Evolutionary conservation across 2,797 vertebrate genomes (phyloP).

Genomic region (Meda fulgida): DNA sequence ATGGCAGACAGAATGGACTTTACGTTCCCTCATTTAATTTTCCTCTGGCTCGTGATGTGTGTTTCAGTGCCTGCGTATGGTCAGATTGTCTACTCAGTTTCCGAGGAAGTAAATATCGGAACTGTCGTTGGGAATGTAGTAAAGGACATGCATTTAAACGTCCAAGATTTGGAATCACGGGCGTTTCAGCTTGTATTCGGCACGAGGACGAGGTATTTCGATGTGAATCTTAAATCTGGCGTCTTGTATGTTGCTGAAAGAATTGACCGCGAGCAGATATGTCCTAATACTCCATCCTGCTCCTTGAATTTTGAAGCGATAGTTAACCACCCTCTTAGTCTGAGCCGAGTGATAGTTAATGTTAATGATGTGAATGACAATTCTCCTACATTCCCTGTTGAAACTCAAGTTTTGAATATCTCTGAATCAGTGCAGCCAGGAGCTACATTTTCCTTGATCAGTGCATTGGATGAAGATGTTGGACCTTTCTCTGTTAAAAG

Average conservation of each 20-base stretch:
- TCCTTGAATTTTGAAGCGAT: conserved; percentile 86
- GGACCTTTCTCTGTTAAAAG: conserved; percentile 77
- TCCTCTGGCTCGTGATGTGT: conserved; percentile 54
- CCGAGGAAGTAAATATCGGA: conserved; percentile 75
- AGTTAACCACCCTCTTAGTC: conserved; percentile 83
- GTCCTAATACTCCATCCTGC: conserved; percentile 80
- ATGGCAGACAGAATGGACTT: conserved; percentile 39
- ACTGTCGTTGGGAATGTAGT: conserved; percentile 76
- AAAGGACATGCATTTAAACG: conserved; percentile 74
- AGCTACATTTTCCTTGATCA: conserved; percentile 75
- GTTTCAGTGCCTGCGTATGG: neutral
- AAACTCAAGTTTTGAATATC: conserved; percentile 70
- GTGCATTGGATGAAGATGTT: conserved; percentile 78
- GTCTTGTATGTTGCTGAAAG: conserved; percentile 83
- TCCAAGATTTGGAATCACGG: conserved; percentile 69
- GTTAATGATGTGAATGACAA: conserved; percentile 78
- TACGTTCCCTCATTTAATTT: conserved; percentile 53
- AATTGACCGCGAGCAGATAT: conserved; percentile 87
- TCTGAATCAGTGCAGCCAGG: conserved; percentile 74
- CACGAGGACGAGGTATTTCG: conserved; percentile 78
- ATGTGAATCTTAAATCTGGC: conserved; percentile 82
- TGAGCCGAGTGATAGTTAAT: conserved; percentile 78
- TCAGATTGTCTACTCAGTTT: conserved; percentile 76
- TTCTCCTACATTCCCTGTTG: conserved; percentile 67
- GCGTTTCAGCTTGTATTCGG: conserved; percentile 75